phyloP scores from a whole-genome alignment of 2,113 vertebrate genomes.

The Phalacrocorax carbo region DNA sequence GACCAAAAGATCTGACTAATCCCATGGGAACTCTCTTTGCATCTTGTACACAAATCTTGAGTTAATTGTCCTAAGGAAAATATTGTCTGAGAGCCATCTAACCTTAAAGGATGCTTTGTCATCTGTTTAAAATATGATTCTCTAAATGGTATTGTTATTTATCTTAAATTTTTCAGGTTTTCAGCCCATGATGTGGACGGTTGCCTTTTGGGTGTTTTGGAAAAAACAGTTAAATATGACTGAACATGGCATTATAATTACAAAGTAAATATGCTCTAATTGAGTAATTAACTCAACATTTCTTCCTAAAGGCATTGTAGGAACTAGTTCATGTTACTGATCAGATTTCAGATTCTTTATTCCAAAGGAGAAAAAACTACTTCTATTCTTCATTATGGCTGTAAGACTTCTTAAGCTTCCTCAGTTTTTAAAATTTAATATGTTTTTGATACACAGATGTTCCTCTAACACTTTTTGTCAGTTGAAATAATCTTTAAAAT shows the following conservation, averaged over 20 bases:
- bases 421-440: not conserved
- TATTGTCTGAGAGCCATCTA: not conserved
- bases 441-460: not conserved
- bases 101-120: not conserved
- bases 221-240: slow-evolving; percentile 62
- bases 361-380: not conserved
- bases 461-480: not conserved
- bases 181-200: not conserved
- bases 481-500: not conserved
- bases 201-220: slow-evolving; percentile 60
- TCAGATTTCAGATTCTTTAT: slow-evolving; percentile 48
- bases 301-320: slow-evolving; percentile 59
- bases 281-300: slow-evolving; percentile 67
- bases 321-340: slow-evolving; percentile 19
- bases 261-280: slow-evolving; percentile 64
- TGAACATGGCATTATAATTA: slow-evolving; percentile 65
- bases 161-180: not conserved
- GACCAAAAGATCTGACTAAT: not conserved
- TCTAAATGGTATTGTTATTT: not conserved
- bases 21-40: not conserved
- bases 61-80: not conserved
- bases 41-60: not conserved
- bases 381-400: not conserved
- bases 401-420: not conserved
- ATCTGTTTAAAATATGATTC: not conserved